Base-by-base conservation (phyloP, 2,113 vertebrate genomes). In the Potamarius usumacintae region DNA sequence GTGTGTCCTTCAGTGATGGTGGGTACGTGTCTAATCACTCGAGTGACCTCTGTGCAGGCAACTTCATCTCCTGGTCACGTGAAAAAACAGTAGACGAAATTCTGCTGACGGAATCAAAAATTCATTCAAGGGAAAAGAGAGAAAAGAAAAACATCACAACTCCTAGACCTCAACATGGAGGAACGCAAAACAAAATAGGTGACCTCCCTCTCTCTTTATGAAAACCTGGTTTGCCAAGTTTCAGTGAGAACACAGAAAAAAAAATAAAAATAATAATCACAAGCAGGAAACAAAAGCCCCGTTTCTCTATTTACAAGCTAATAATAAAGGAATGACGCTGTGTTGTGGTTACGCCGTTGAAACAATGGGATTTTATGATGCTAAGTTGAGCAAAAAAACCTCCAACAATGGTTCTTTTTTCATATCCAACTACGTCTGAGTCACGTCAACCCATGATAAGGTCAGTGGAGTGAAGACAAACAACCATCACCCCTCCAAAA, bases 1-100 rank as follows among this genome's bases (percentile, higher is more conserved):
- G 85, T 86, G 90, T 89, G 86, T 86, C 90, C 62, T 17, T 72
- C 42, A 74, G 69, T 22, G 9, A n/a, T 50, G 86, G 60, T 0
- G 17, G 11, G 60, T 34, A 57, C 71, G 30, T 76, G 83, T 71
- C 80, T 85, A 78, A 22, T 60, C 25, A 53, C 27, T 82, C 27
- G 48, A 85, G 69, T 83, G 62, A 87, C 78, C 65, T 85, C 82
- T 85, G 74, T 60, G 14, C 22, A 74, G 25, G 42, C 34, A 60
- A 78, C 10, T 63, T 82, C 52, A 74, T 85, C 25, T 60, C 2
- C 53, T 62, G 27, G 20, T 85, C 74, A 87, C 57, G 2, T 80
- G 77, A 30, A 42, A 30, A 50, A 42, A 62, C 83, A 62, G 52
- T n/a, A 65, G 60, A 48, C 14, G 0, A 22, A 25, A 6, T 62